Conservation (phyloP, 2,888 invertebrate species). For the Ethmia dodecea region DNA sequence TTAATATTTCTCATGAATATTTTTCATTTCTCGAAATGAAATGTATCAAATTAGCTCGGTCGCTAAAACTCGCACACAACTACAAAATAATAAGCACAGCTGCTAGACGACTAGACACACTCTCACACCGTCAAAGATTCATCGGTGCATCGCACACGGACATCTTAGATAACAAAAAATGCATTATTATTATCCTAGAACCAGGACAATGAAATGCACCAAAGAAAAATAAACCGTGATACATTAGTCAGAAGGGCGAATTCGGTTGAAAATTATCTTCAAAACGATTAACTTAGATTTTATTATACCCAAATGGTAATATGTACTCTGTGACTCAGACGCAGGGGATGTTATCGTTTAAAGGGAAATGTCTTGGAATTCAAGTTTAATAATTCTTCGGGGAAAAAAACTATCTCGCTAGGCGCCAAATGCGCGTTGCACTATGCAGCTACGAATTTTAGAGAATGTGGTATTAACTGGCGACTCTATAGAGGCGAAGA, state of each 20-base stretch:
- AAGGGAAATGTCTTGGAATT: constrained; percentile 41
- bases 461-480: too few relatives aligned
- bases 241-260: constrained; percentile 14
- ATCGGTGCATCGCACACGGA: constrained; percentile 62
- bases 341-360: constrained; percentile 31
- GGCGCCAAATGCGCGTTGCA: constrained; percentile 72
- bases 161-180: constrained; percentile 67
- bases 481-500: too few relatives aligned
- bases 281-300: constrained; percentile 67
- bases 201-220: constrained; percentile 34
- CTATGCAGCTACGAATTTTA: constrained; percentile 45
- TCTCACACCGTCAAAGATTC: constrained; percentile 42
- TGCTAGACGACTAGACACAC: constrained; percentile 56
- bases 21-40: constrained; percentile 21
- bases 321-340: constrained; percentile 20
- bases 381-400: constrained; percentile 56
- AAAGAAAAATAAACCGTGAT: constrained; percentile 32
- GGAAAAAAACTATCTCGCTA: constrained; percentile 62
- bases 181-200: constrained; percentile 70
- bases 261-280: constrained; percentile 11
- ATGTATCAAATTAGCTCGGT: constrained; percentile 40
- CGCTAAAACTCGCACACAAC: constrained; percentile 51
- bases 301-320: constrained; percentile 30
- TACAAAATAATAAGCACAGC: constrained; percentile 70
- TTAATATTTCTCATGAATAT: constrained; percentile 38